Evolutionary conservation across 1,140 invertebrate genomes (phyloP).

Genomic region (Lasioglossum baleicum): DNA sequence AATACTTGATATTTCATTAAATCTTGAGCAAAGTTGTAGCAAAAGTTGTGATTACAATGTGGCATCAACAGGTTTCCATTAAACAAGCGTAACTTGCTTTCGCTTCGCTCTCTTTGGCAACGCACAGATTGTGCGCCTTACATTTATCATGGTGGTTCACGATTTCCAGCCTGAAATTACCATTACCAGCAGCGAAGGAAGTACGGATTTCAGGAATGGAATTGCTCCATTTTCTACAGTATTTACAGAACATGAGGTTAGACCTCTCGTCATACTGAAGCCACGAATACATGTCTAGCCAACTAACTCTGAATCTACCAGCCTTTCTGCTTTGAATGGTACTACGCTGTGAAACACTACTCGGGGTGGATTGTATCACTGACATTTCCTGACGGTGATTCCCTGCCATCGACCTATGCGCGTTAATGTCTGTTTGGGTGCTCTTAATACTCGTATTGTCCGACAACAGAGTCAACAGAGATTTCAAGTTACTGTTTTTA

Average conservation of each 20-base stretch:
- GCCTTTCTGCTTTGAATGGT: constrained; percentile 78
- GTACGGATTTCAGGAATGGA: constrained; percentile 86
- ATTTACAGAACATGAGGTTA: constrained; percentile 87
- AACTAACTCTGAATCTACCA: constrained; percentile 83
- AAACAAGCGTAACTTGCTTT: constrained; percentile 38
- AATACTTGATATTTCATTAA: neutral
- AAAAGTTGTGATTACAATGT: neutral
- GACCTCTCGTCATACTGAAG: constrained; percentile 84
- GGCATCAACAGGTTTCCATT: constrained; percentile 40
- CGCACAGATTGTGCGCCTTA: constrained; percentile 86
- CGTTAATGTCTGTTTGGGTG: constrained; percentile 18
- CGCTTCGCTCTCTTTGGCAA: constrained; percentile 76
- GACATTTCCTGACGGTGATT: constrained; percentile 75
- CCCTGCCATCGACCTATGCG: constrained; percentile 41
- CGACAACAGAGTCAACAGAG: constrained; percentile 5
- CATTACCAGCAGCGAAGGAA: constrained; percentile 87
- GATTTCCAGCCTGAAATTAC: constrained; percentile 87
- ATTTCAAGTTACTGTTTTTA: constrained; percentile 11
- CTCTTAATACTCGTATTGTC: constrained; percentile 38
- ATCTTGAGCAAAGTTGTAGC: constrained; percentile 24
- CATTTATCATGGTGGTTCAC: constrained; percentile 88
- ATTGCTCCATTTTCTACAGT: constrained; percentile 86
- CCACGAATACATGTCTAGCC: constrained; percentile 85
- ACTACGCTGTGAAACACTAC: constrained; percentile 48
- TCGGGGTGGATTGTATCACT: constrained; percentile 76